phyloP scores from a whole-genome alignment of 1,140 invertebrate species.

The Octopus sinensis region DNA sequence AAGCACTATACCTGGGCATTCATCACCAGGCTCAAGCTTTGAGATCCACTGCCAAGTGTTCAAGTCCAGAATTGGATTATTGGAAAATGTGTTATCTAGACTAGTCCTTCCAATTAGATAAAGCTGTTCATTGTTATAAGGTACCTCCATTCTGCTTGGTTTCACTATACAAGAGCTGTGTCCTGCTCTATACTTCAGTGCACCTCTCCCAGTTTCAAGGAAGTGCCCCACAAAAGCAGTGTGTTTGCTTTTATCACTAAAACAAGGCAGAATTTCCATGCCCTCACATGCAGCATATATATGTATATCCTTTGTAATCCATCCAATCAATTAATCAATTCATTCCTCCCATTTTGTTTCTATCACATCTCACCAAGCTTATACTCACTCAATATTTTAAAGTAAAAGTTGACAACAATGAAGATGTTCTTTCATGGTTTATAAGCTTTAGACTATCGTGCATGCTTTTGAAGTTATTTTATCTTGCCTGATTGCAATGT shows the following conservation, averaged over 20 bases:
- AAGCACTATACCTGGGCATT: conserved; percentile 54
- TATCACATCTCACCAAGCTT: no score
- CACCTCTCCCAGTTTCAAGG: conserved; percentile 48
- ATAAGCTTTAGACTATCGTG: no score
- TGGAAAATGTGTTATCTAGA: conserved; percentile 51
- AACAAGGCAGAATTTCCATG: conserved; percentile 55
- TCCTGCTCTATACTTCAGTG: conserved; percentile 54
- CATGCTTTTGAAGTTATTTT: no score
- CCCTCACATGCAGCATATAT: no score
- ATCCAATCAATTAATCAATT: no score
- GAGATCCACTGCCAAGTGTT: conserved; percentile 50
- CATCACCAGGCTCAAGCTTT: conserved; percentile 51
- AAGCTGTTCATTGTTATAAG: conserved; percentile 46
- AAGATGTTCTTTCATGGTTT: no score
- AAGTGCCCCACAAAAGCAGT: conserved; percentile 52
- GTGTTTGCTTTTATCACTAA: conserved; percentile 43
- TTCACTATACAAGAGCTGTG: conserved; percentile 49
- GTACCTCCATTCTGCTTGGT: background rate
- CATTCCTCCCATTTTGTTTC: no score
- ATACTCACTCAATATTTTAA: no score
- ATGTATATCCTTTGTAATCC: conserved; percentile 1
- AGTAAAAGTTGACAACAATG: no score
- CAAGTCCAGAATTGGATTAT: conserved; percentile 53
- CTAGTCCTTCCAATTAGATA: conserved; percentile 56
- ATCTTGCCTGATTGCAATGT: no score